Base-by-base conservation (phyloP, 2,113 vertebrate species). In the Oncorhynchus mykiss region DNA sequence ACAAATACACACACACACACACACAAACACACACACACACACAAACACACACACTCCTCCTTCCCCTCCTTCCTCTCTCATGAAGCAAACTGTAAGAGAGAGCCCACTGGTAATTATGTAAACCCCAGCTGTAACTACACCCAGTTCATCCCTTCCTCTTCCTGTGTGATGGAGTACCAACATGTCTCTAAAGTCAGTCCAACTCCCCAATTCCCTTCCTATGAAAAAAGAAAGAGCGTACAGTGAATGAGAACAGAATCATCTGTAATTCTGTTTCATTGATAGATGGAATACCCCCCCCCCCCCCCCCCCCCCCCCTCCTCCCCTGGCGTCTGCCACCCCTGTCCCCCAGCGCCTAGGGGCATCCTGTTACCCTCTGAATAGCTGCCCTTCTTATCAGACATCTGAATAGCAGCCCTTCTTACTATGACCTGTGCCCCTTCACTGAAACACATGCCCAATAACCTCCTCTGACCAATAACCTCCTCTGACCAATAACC, bases 351-450 rank as follows among this genome's bases (percentile, higher is more conserved):
- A 70, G 70, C 6, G 71, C 82, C 24, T n/a, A 80, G 77, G 78
- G 86, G 88, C 86, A 85, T 88, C 87, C 88, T 88, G 88, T 83
- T 78, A 70, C 76, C 73, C 13, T 1, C 34, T 89, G 86, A 91
- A 90, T 88, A 76, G 82, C 69, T 48, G 64, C 80, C 72, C 81
- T 91, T 91, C 88, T 85, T 90, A 76, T 78, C 80, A 29, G 80
- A 7, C 39, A 0, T 39, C 39, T 39, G 39, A 39, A 39, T 39
- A 82, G 77, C 82, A 82, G 88, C 29, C 5, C 31, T 84, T 14
- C 11, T 11, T 11, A 20, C 59, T 14, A 22, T 60, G 49, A 16
- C 84, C 69, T 72, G 59, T 82, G 54, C 80, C 75, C 79, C 84
- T 76, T 82, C 79, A 51, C 49, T 16, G 14, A 4, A 51, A 16